phyloP scores from a whole-genome alignment of 2,888 invertebrate species.

The Charanyca ferruginea region DNA sequence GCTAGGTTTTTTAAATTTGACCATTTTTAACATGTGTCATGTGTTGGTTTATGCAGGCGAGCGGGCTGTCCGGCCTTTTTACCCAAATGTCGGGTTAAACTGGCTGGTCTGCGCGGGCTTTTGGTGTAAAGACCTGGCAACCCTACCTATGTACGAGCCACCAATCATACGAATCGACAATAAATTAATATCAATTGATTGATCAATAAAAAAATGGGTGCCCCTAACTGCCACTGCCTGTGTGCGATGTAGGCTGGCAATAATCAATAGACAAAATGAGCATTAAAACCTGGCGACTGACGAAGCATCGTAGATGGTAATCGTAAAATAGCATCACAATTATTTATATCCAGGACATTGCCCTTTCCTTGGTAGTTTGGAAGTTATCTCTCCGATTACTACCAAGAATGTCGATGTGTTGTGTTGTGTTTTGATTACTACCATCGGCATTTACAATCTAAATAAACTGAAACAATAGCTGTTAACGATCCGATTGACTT shows the following conservation, averaged over 20 bases:
- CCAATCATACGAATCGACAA: conserved; percentile 11
- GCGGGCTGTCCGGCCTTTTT: too few relatives aligned
- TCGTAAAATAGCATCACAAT: conserved; percentile 16
- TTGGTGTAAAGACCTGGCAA: too few relatives aligned
- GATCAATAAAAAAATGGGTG: neutral
- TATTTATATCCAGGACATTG: conserved; percentile 19
- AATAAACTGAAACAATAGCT: conserved; percentile 40
- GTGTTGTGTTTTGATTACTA: conserved; percentile 18
- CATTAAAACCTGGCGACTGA: conserved; percentile 12
- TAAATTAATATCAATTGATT: conserved; percentile 40
- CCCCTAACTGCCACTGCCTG: neutral
- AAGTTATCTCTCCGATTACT: conserved; percentile 9
- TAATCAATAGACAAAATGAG: conserved; percentile 4
- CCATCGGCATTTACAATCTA: conserved; percentile 35
- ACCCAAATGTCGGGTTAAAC: too few relatives aligned
- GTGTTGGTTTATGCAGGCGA: too few relatives aligned
- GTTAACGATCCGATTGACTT: conserved; percentile 33
- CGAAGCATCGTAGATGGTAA: neutral
- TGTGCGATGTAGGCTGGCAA: neutral
- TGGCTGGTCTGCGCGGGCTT: too few relatives aligned
- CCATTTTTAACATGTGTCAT: too few relatives aligned
- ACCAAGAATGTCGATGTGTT: conserved; percentile 3
- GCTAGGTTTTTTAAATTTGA: too few relatives aligned
- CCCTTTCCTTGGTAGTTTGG: conserved; percentile 9
- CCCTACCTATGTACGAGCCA: neutral